Evolutionary conservation across 2,888 invertebrate species (phyloP), one percentile per base, ranked within the genome.

Genomic region (Ophion slaviceki): DNA sequence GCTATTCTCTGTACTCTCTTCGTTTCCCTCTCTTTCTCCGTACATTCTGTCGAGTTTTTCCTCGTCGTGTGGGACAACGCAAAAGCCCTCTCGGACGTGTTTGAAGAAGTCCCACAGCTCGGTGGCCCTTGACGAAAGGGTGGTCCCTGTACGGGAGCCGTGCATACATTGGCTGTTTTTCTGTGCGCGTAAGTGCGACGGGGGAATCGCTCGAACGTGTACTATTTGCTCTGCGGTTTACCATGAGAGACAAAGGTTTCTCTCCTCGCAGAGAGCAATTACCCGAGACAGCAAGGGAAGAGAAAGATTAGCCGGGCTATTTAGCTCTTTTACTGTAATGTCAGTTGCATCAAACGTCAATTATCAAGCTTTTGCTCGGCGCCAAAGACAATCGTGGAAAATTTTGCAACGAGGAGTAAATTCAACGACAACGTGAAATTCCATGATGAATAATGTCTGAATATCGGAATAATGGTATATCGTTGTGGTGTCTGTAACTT

Each of bases 61-160:
- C 53, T 53, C 53, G 6, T 53, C 53, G 53, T 53, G 17, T 17
- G 17, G 17, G 11, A 72, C 61, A 66, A 20, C 45, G 36, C 24
- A 17, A 68, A 61, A n/a, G 47, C 71, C n/a, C 59, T 61, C 36
- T 11, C 67, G 64, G n/a, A 53, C 36, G 57, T 79, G 75, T 78
- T 83, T 81, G 78, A 68, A 67, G 75, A 86, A 84, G 76, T 61
- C 66, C 47, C 81, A 64, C 53, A 77, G 75, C 76, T 53, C 59
- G 11, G 47, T 45, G 24, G 45, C 40, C 75, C 78, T 81, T 78
- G 57, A 79, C 59, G 70, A 70, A 79, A 75, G 62, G 61, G 71
- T 70, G 62, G 47, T 17, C 14, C 32, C 53, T 53, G 14, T 53
- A 17, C 53, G 14, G 17, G 14, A 24, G 17, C 20, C 36, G 47